Base-by-base conservation (phyloP, 1,140 invertebrate genomes). In the Megalonaias nervosa region DNA sequence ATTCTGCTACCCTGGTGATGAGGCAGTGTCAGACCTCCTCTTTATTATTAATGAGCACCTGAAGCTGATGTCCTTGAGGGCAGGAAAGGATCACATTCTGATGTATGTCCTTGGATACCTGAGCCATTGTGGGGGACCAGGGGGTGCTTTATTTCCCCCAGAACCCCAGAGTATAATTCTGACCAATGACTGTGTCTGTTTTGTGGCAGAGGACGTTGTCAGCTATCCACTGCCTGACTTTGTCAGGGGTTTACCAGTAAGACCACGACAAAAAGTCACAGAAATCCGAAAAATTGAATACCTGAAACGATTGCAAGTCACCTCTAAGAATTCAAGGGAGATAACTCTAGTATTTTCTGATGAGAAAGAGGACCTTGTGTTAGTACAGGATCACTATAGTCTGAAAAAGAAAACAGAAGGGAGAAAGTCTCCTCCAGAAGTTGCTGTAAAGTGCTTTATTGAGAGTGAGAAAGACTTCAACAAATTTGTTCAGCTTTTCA, bases 221-320 rank as follows among this genome's bases (percentile, higher is more conserved):
- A 89, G 85, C 77, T 90, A 90, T 74, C 89, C 89, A 12, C 74
- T 90, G 17, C 89, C 88, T n/a, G 88, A 88, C 55, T 90, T 90
- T 84, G 88, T 87, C 15, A 69, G 86, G 48, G 86, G 85, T 23
- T 66, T 88, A 21, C 89, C 89, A 19, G 84, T 85, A 66, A 85
- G 82, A 19, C 86, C 87, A 1, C 75, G 85, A 57, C 85, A 89
- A 61, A 69, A 84, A 38, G 81, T 90, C 11, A 66, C 82, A 12
- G 86, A 90, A 56, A 81, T 84, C 21, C 84, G 82, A 13, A 84
- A 83, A 60, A 82, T 89, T 16, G 85, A 87, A 66, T 85, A 84
- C 67, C 74, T 90, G 67, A 88, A 89, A 68, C 72, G 83, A 31
- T 60, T 90, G n/a, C 60, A 81, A 14, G 67, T 87, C 4, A 80